These are phyloP conservation scores for Sternarchorhynchus goeldii DNA, from an alignment of 2,797 vertebrate species.

Conservation along the genomic window DNA sequence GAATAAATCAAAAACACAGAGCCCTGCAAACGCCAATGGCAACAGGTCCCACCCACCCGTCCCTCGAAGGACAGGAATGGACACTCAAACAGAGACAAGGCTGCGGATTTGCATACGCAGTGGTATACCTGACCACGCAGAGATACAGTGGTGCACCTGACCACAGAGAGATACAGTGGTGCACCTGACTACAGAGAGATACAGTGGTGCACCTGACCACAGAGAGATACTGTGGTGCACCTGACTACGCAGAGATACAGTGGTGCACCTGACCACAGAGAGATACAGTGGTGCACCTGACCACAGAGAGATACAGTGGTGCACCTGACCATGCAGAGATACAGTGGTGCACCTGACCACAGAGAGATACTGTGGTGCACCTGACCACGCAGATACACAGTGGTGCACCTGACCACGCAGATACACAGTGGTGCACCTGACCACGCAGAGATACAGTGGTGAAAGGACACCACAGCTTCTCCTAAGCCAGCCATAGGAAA, in stretches of 20 bases:
- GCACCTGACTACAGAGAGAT: too few relatives aligned
- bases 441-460: too few relatives aligned
- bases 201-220: too few relatives aligned
- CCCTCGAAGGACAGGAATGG: slow-evolving; percentile 24
- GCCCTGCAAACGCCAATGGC: slow-evolving; percentile 40
- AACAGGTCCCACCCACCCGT: slow-evolving; percentile 15
- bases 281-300: neutral
- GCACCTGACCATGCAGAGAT: neutral
- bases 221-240: slow-evolving; percentile 10
- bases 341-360: too few relatives aligned
- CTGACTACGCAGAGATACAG: too few relatives aligned
- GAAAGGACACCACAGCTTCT: neutral
- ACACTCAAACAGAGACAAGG: slow-evolving; percentile 10
- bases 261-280: too few relatives aligned
- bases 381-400: too few relatives aligned
- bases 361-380: too few relatives aligned
- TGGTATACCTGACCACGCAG: slow-evolving; percentile 2
- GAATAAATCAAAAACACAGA: slow-evolving; percentile 33
- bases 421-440: too few relatives aligned
- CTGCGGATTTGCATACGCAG: slow-evolving; percentile 27
- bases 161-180: too few relatives aligned
- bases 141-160: slow-evolving; percentile 9
- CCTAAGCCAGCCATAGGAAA: slow-evolving; percentile 22
- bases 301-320: slow-evolving; percentile 1
- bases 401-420: too few relatives aligned